Conservation (phyloP, 1,140 invertebrate species). For the Drosophila mayri region DNA sequence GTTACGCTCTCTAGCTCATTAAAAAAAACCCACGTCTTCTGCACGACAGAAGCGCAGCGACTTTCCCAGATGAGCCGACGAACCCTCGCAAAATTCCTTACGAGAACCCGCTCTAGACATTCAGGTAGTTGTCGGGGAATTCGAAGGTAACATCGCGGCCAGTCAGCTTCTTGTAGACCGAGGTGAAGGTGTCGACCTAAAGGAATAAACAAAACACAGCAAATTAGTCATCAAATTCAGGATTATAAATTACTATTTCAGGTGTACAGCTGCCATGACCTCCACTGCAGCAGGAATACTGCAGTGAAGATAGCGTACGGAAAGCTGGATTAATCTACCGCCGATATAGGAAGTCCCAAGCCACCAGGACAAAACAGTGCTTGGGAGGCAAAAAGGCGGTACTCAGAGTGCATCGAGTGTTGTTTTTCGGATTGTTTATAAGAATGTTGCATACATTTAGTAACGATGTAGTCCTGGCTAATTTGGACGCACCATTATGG, state of each 20-base stretch:
- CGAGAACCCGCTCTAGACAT: conserved; percentile 86
- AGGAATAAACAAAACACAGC: conserved; percentile 33
- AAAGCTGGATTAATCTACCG: conserved; percentile 66
- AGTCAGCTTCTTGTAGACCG: conserved; percentile 99
- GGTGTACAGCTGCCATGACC: conserved; percentile 41
- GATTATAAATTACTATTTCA: not conserved
- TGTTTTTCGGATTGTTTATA: not conserved
- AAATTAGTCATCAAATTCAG: conserved; percentile 7
- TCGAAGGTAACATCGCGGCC: conserved; percentile 99
- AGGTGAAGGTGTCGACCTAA: conserved; percentile 98
- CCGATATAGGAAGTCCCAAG: conserved; percentile 78
- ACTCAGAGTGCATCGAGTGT: conserved; percentile 5
- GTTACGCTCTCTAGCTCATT: conserved; percentile 70
- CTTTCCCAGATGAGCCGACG: conserved; percentile 59
- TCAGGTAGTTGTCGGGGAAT: conserved; percentile 99
- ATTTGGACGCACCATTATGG: conserved; percentile 53
- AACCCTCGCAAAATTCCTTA: conserved; percentile 45
- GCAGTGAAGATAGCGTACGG: conserved; percentile 27
- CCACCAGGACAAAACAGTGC: conserved; percentile 47
- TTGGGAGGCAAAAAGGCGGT: conserved; percentile 80
- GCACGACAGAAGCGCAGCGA: conserved; percentile 67
- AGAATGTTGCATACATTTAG: conserved; percentile 39
- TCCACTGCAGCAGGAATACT: conserved; percentile 24
- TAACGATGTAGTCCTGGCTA: conserved; percentile 40
- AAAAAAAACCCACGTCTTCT: conserved; percentile 68